Conservation (phyloP, 2,888 invertebrate species). For the Eumerus sabulonum region DNA sequence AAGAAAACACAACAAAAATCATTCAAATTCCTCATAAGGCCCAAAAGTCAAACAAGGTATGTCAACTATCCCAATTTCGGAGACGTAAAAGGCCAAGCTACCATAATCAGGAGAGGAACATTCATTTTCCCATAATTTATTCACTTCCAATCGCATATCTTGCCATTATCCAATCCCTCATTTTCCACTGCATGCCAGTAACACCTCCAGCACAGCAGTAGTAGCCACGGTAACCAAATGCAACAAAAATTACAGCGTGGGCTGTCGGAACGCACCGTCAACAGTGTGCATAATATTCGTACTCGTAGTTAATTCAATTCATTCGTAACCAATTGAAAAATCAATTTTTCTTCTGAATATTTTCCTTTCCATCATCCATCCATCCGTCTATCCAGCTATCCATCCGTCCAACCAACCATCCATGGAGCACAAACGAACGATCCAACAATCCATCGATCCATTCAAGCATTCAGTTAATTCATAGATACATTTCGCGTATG, state of each 20-base stretch:
- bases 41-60: no score
- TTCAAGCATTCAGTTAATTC: constrained; percentile 15
- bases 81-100: no score
- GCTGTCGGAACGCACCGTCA: constrained; percentile 32
- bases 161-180: no score
- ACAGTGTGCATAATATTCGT: constrained; percentile 4
- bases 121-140: no score
- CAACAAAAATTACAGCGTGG: constrained; percentile 9
- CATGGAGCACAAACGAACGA: neutral
- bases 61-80: no score
- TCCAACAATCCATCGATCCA: no score
- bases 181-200: no score
- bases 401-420: constrained; percentile 14
- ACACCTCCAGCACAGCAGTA: no score
- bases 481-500: constrained; percentile 11
- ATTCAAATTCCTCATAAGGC: no score
- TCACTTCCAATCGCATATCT: no score
- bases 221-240: neutral
- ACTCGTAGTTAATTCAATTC: constrained; percentile 45
- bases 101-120: no score
- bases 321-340: constrained; percentile 46
- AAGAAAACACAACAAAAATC: no score
- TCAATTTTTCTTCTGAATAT: constrained; percentile 12
- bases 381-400: constrained; percentile 13
- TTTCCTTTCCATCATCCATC: constrained; percentile 1